phyloP scores from a whole-genome alignment of 2,113 vertebrate species.

The Petroica traversi region DNA sequence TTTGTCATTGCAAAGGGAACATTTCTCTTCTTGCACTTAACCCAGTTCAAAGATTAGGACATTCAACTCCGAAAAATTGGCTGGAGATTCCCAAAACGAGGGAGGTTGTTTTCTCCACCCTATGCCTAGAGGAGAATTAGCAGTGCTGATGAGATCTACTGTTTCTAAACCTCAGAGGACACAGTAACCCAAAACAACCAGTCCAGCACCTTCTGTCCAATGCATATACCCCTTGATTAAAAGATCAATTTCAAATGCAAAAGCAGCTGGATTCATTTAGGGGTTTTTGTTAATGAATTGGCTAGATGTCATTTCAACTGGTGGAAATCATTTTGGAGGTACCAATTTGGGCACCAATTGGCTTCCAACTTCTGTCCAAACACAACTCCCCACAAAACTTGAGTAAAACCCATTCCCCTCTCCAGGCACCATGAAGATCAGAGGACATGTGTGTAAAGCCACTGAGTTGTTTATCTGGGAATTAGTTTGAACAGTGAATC shows the following conservation, averaged over 20 bases:
- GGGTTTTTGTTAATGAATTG: background rate
- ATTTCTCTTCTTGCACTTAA: background rate
- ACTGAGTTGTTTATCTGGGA: background rate
- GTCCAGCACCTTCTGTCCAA: background rate
- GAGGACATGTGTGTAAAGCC: background rate
- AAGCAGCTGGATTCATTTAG: background rate
- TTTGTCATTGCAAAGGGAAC: background rate
- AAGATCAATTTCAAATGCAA: background rate
- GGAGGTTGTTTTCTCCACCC: background rate
- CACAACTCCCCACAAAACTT: background rate
- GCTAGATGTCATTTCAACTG: background rate
- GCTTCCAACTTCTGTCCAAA: background rate
- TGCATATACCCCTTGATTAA: background rate
- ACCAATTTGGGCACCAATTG: background rate
- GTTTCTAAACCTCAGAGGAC: conserved; percentile 9
- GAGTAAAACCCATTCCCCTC: background rate
- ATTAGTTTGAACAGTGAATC: background rate
- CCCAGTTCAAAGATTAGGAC: background rate
- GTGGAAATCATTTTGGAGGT: background rate
- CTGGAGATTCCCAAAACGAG: background rate
- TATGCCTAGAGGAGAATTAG: background rate
- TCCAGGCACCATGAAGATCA: background rate
- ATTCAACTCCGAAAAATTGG: background rate
- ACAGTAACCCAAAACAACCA: conserved; percentile 27
- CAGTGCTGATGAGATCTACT: background rate